Conservation (phyloP, 2,797 vertebrate genomes). For the Enoplosus armatus region DNA sequence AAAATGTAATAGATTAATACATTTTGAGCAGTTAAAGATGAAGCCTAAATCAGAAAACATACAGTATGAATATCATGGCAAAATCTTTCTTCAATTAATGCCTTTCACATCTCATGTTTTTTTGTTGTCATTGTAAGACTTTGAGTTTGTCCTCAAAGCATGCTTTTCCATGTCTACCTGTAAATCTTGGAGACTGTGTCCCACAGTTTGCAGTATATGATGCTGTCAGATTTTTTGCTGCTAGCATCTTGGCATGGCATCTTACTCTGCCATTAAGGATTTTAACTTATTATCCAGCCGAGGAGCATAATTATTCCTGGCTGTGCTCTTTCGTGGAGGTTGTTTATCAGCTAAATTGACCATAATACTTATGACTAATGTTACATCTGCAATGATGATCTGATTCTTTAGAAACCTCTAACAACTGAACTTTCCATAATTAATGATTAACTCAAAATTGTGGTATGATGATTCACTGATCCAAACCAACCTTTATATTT, state of each 20-base stretch:
- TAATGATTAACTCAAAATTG: neutral
- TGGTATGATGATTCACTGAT: neutral
- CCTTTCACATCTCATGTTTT: neutral
- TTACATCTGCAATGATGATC: constrained; percentile 7
- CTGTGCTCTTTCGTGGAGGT: neutral
- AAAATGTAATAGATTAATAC: neutral
- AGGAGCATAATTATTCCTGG: constrained; percentile 26
- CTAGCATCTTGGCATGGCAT: constrained; percentile 12
- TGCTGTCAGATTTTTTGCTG: constrained; percentile 15
- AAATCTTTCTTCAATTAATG: neutral
- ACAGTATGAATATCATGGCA: neutral
- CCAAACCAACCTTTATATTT: constrained; percentile 1
- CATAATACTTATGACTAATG: constrained; percentile 20
- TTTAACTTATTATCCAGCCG: constrained; percentile 30
- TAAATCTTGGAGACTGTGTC: neutral
- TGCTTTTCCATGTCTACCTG: neutral
- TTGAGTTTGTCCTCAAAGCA: neutral
- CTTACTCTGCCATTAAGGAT: constrained; percentile 13
- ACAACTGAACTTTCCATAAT: neutral
- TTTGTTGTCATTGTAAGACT: neutral
- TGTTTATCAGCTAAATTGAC: constrained; percentile 44
- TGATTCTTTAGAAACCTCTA: constrained; percentile 7
- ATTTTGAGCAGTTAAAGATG: neutral
- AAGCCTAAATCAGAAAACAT: neutral
- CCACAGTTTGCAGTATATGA: constrained; percentile 1